Conservation (phyloP, 2,113 vertebrate genomes). For the Nothocercus nigrocapillus region DNA sequence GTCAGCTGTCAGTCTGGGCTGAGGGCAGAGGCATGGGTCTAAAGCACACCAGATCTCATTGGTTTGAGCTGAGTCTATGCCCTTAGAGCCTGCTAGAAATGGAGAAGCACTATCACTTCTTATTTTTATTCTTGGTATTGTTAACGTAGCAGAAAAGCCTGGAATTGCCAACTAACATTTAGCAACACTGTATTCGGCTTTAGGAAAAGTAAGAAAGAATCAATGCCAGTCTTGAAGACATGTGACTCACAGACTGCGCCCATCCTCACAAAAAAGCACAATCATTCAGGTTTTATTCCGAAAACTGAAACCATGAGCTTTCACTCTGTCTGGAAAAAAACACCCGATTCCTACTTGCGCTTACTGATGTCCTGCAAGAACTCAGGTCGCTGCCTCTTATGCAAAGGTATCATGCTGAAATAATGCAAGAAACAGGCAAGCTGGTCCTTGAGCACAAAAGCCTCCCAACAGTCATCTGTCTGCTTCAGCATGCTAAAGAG, state of each 20-base stretch:
- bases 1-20: neutral
- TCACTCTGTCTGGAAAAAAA: neutral
- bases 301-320: neutral
- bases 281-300: neutral
- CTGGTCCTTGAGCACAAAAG: slow-evolving; percentile 14
- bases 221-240: neutral
- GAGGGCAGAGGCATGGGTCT: neutral
- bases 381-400: neutral
- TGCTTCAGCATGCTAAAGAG: slow-evolving; percentile 23
- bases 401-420: neutral
- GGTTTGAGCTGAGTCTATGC: neutral
- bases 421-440: neutral
- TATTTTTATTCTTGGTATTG: neutral
- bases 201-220: slow-evolving; percentile 9
- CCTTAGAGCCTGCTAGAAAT: neutral
- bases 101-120: neutral
- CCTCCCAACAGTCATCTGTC: neutral
- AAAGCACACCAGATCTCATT: neutral
- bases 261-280: neutral
- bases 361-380: neutral
- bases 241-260: neutral
- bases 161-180: neutral
- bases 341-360: neutral
- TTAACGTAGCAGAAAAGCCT: neutral
- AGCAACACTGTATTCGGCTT: neutral